phyloP scores from a whole-genome alignment of 2,797 vertebrate species.

The Diceros bicornis region DNA sequence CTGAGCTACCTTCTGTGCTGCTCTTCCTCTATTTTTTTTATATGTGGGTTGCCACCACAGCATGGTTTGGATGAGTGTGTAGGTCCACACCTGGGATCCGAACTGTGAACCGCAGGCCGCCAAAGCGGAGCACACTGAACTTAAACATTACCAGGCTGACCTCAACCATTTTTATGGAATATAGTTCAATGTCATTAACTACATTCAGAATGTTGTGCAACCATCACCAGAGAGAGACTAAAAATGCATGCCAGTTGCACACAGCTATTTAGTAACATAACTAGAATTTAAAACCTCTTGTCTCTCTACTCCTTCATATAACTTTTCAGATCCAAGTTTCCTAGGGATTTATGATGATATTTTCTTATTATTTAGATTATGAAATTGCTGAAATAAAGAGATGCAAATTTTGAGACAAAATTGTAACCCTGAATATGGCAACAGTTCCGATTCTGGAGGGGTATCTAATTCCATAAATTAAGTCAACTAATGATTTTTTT shows the following conservation, averaged over 20 bases:
- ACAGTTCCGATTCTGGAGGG: background rate
- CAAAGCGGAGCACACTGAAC: no score
- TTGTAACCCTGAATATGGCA: background rate
- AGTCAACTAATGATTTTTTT: slow-evolving; percentile 26
- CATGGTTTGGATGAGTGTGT: no score
- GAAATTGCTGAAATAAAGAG: slow-evolving; percentile 32
- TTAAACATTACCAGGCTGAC: no score
- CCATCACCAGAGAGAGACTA: background rate
- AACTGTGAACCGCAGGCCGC: no score
- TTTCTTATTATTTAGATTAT: slow-evolving; percentile 33
- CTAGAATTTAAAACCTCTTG: slow-evolving; percentile 24
- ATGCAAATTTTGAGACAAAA: slow-evolving; percentile 17
- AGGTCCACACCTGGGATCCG: no score
- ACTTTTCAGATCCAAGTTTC: background rate
- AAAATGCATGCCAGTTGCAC: background rate
- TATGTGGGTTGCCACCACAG: no score
- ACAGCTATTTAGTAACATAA: background rate
- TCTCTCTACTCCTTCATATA: background rate
- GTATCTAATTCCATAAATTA: slow-evolving; percentile 1
- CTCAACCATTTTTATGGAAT: background rate
- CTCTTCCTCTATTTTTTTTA: no score
- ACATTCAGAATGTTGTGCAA: background rate
- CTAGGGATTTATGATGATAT: background rate
- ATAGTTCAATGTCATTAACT: background rate
- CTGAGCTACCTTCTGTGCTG: no score